These are phyloP conservation scores for Rhopilema esculentum DNA, from an alignment of 30 jellyfish, hydroid and myxozoan species.

Conservation along the genomic window DNA sequence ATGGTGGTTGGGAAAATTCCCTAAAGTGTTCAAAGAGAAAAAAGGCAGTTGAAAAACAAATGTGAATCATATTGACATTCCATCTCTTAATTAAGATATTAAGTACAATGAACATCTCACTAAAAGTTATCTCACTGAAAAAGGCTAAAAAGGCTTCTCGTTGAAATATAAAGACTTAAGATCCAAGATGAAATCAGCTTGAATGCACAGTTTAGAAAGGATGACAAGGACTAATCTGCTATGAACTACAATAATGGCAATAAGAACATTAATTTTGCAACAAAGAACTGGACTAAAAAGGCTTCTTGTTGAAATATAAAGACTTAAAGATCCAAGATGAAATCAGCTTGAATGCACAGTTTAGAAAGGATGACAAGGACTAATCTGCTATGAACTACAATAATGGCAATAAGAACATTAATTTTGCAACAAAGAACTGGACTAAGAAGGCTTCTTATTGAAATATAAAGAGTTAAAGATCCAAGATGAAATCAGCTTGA, in stretches of 20 bases:
- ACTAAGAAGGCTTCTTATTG: not conserved
- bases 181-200: too few relatives aligned
- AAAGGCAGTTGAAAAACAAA: not conserved
- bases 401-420: not conserved
- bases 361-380: not conserved
- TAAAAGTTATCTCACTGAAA: not conserved
- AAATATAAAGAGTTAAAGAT: not conserved
- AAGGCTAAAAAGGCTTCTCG: too few relatives aligned
- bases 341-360: not conserved
- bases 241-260: too few relatives aligned
- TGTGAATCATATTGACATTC: not conserved
- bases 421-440: not conserved
- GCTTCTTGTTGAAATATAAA: too few relatives aligned
- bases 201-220: too few relatives aligned
- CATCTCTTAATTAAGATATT: not conserved
- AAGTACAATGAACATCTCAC: not conserved
- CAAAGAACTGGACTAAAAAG: too few relatives aligned
- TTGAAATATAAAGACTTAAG: not conserved
- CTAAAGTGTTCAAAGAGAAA: not conserved
- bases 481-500: not conserved
- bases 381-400: not conserved
- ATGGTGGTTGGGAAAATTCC: slow-evolving; percentile 31
- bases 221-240: too few relatives aligned
- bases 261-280: too few relatives aligned
- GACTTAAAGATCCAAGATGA: too few relatives aligned